phyloP scores from a whole-genome alignment of 2,888 invertebrate genomes.

The Zygothrica quintamaculata region DNA sequence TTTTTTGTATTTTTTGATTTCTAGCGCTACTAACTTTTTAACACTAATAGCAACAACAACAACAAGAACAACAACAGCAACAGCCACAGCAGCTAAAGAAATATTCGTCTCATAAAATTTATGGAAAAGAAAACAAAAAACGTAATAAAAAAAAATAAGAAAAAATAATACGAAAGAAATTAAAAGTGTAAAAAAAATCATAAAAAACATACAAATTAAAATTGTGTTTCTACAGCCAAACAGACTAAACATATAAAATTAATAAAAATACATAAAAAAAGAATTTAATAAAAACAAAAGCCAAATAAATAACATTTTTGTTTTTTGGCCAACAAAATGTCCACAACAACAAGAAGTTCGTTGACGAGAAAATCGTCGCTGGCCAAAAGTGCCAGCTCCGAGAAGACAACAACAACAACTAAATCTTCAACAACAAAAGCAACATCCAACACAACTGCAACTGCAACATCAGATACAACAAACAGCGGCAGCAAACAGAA shows the following conservation, averaged over 20 bases:
- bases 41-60: slow-evolving; percentile 44
- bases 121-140: slow-evolving; percentile 49
- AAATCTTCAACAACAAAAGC: slow-evolving; percentile 41
- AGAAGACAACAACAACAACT: slow-evolving; percentile 54
- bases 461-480: slow-evolving; percentile 41
- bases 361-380: slow-evolving; percentile 71
- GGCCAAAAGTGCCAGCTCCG: slow-evolving; percentile 61
- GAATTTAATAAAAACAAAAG: slow-evolving; percentile 41
- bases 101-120: slow-evolving; percentile 68
- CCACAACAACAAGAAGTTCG: slow-evolving; percentile 75
- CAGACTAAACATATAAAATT: slow-evolving; percentile 24
- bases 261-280: slow-evolving; percentile 33
- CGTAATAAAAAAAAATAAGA: slow-evolving; percentile 42
- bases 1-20: slow-evolving; percentile 68
- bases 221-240: slow-evolving; percentile 44
- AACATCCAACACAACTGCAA: slow-evolving; percentile 19
- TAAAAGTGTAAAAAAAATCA: slow-evolving; percentile 45
- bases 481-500: slow-evolving; percentile 77
- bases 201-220: slow-evolving; percentile 38
- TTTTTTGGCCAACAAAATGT: slow-evolving; percentile 62
- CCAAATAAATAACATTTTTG: slow-evolving; percentile 44
- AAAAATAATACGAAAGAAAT: slow-evolving; percentile 29
- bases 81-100: slow-evolving; percentile 40
- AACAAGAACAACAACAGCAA: slow-evolving; percentile 37
- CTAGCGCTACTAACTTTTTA: slow-evolving; percentile 74